Evolutionary conservation across 2,113 vertebrate species (phyloP), one percentile per base, ranked within the genome.

Genomic region (Bufo gargarizans): DNA sequence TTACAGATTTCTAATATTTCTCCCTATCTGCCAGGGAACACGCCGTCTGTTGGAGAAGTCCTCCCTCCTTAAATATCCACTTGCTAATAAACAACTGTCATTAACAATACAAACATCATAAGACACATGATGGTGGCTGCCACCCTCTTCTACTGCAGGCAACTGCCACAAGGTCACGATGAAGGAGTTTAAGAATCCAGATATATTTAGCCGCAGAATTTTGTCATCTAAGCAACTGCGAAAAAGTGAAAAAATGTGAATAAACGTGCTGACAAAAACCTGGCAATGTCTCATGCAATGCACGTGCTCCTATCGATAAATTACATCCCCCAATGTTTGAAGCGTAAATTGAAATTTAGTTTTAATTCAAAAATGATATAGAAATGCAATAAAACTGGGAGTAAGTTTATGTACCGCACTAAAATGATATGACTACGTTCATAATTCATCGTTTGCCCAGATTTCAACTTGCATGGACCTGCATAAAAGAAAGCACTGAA

Each of bases 131-230:
- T 71, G 14, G 49, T 65, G 45, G 59, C 47, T 20, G 80, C 19
- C 17, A 65, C 63, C 59, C 59, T n/a, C 59, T 13, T 50, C n/a
- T 17, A 22, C 20, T 43, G 55, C 53, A 79, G 55, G 53, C 77
- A 67, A 53, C 69, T 11, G 67, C 20, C 45, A 83, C 4, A 49
- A 67, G 61, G 81, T 65, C 45, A 83, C 16, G n/a, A 53, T 22
- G 61, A 83, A 83, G 45, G 61, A 45, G 17, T 50, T 82, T 65
- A 53, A 67, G 45, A 12, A 67, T 8, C 61, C 4, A 14, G 9
- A 49, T 83, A 83, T 67, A 83, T 83, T 83, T 83, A 83, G 61
- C 20, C 13, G n/a, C 10, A n/a, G 20, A 65, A 67, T 53, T 56
- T 47, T 83, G 81, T 67, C 61, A 67, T 45, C 61, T 67, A 69